A percentile compares a stretch with the other conserved stretches of the same genome.
phyloP scores from a whole-genome alignment of 1,140 invertebrate species.

The Pogonognathellus flavescens region DNA sequence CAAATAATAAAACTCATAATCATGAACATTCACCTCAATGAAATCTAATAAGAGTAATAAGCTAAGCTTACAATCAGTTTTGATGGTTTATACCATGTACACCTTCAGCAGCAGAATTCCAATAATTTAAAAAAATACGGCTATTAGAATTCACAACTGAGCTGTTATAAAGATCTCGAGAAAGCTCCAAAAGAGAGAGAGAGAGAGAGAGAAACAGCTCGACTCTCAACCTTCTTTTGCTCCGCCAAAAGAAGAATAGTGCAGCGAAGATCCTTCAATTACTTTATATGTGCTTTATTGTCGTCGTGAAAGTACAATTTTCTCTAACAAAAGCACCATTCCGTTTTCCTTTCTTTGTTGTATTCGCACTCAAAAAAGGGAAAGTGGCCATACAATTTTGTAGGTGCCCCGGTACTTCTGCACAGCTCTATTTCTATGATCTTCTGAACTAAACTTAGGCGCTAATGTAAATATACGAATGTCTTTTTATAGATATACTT shows the following conservation, averaged over 20 bases:
- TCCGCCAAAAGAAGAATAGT: constrained; percentile 21
- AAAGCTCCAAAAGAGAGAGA: constrained; percentile 20
- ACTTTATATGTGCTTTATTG: constrained; percentile 58
- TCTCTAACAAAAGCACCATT: constrained; percentile 53
- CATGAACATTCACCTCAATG: constrained; percentile 27
- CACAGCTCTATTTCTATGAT: constrained; percentile 6
- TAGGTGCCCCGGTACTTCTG: constrained; percentile 14
- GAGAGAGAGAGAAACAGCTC: constrained; percentile 5
- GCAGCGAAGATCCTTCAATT: constrained; percentile 52
- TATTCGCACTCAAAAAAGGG: not conserved
- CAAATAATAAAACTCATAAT: constrained; percentile 43
- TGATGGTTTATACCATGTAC: not conserved
- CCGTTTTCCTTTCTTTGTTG: constrained; percentile 39
- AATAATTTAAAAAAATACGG: constrained; percentile 37
- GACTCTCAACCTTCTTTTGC: constrained; percentile 12
- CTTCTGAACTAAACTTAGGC: not conserved
- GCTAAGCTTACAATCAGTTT: constrained; percentile 34
- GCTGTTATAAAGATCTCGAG: constrained; percentile 25
- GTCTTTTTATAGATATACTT: too few relatives aligned
- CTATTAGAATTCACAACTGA: constrained; percentile 40
- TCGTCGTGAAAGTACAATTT: constrained; percentile 55
- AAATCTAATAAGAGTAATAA: constrained; percentile 43
- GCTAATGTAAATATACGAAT: not conserved
- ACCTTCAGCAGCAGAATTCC: constrained; percentile 9
- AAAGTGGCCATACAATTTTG: constrained; percentile 29